A percentile compares a stretch with the other conserved stretches of the same genome.
Conservation (phyloP, 2,797 vertebrate species). For the Carapus acus region DNA sequence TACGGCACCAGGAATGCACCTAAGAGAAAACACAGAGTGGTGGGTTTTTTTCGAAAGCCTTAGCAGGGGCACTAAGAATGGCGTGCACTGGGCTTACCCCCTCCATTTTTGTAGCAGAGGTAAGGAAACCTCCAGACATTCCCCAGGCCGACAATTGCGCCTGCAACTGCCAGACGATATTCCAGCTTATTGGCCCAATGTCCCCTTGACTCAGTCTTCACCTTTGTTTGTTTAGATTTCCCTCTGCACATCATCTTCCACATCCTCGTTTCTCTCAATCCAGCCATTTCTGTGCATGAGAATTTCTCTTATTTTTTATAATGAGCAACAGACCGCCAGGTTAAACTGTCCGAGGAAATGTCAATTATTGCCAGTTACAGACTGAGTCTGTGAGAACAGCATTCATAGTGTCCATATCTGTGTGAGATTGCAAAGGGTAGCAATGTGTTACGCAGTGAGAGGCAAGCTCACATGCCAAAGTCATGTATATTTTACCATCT, state of each 20-base stretch:
- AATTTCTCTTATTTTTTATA: constrained; percentile 5
- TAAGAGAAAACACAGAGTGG: constrained; percentile 21
- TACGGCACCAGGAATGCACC: constrained; percentile 75
- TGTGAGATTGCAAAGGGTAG: no score
- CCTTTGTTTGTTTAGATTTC: background rate
- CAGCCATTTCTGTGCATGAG: background rate
- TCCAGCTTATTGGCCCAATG: constrained; percentile 68
- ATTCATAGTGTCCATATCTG: no score
- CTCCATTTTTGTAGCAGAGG: constrained; percentile 76
- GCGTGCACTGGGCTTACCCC: constrained; percentile 52
- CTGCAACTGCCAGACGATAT: constrained; percentile 70
- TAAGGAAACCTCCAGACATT: constrained; percentile 76
- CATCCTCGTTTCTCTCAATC: constrained; percentile 9
- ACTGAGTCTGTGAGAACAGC: no score
- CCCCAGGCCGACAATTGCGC: constrained; percentile 68
- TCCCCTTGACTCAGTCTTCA: constrained; percentile 60
- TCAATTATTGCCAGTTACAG: constrained; percentile 12
- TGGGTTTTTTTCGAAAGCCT: no score
- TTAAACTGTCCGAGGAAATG: constrained; percentile 42
- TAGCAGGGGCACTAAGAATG: no score
- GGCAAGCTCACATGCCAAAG: no score
- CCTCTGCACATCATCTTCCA: background rate
- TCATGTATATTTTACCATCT: no score
- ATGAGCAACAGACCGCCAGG: constrained; percentile 29
- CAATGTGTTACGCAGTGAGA: no score